Evolutionary conservation across 2,797 vertebrate species (phyloP), one percentile per base, ranked within the genome.

Genomic region (Etheostoma perlongum): DNA sequence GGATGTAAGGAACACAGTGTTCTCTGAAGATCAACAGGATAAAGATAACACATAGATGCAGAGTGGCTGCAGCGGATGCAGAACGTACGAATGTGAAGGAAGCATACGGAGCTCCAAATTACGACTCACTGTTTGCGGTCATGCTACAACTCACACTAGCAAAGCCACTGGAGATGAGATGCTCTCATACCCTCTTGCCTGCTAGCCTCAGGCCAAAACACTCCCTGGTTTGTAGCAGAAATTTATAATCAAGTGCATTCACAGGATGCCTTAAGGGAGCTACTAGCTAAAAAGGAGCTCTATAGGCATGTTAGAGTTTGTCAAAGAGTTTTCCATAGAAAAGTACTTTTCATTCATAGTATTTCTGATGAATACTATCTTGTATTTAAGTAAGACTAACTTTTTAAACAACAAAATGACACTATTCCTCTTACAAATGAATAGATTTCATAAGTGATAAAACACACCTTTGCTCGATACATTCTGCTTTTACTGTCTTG

Each of bases 1-100:
- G 30, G 65, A 65, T 60, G 19, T 16, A 55, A 78, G 46, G 76
- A 81, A 72, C 53, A 52, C 33, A 5, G 61, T 55, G 76, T 85
- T 74, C 82, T 82, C 77, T 64, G 65, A 73, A 79, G 78, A 82
- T 81, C 78, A 82, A 78, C 68, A 12, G 57, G 73, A 78, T 76
- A 55, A 25, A 59, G 69, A 78, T 46, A 82, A 79, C 54, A 58
- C 52, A 54, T 2, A 63, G 44, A 74, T 68, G 18, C 61, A 12
- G 40, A 71, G 67, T 49, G 64, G 52, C 84, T 52, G 76, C 66
- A 65, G 70, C 78, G 61, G 40, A 68, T 12, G 69, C 10, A 51
- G 53, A 65, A 65, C 51, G 14, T 63, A 62, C 54, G 40, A 67
- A 83, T 21, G 27, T 14, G 58, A 67, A 61, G 11, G 64, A 27